Percentiles rank a stretch among this genome's conserved stretches.
Conservation (phyloP, 1,140 invertebrate species). For the Sycophila sp. region DNA sequence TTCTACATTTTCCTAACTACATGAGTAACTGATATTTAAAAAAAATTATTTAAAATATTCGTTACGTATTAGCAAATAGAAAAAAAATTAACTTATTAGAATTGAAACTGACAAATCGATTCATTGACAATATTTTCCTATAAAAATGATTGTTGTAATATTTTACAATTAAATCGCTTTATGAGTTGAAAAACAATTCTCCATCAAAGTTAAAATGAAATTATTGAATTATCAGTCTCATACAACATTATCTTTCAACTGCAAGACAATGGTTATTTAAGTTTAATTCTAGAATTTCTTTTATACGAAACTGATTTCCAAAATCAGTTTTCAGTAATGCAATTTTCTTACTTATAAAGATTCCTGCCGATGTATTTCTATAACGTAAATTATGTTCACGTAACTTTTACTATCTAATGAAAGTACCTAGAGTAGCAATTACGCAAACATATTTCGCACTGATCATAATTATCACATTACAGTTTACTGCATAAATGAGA, state of each 20-base stretch:
- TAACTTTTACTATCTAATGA: too few relatives aligned
- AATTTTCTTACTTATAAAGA: not conserved
- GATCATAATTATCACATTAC: too few relatives aligned
- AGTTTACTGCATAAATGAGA: not conserved
- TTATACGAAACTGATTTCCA: slow-evolving; percentile 4
- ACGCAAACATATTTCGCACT: too few relatives aligned
- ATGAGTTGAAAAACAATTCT: not conserved
- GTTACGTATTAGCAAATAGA: not conserved
- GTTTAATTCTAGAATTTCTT: not conserved
- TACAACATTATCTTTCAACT: slow-evolving; percentile 23
- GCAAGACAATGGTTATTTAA: slow-evolving; percentile 13
- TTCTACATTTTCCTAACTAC: not conserved
- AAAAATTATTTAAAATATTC: slow-evolving; percentile 12
- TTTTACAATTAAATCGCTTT: not conserved
- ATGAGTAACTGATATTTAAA: not conserved
- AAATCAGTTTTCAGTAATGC: not conserved
- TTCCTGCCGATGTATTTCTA: not conserved
- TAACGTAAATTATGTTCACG: too few relatives aligned
- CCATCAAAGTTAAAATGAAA: not conserved
- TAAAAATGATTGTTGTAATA: not conserved
- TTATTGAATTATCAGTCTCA: slow-evolving; percentile 36
- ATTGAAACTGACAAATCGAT: slow-evolving; percentile 7
- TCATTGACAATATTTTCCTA: not conserved
- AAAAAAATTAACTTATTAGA: slow-evolving; percentile 5
- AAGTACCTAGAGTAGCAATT: too few relatives aligned